A percentile compares a stretch with the other conserved stretches of the same genome.
phyloP scores from a whole-genome alignment of 2,888 invertebrate genomes.

The Dolomedes plantarius region DNA sequence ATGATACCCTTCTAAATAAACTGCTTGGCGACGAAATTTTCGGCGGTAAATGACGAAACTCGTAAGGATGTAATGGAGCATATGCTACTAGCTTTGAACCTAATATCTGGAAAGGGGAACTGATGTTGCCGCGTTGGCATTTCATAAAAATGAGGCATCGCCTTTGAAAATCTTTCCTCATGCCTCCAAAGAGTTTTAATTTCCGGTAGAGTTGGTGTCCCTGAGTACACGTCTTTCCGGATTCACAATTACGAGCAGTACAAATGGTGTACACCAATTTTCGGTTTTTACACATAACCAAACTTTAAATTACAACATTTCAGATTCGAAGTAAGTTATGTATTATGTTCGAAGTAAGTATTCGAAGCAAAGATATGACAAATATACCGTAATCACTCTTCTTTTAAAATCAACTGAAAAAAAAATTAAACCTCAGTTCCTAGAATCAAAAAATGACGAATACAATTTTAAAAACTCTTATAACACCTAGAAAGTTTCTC shows the following conservation, averaged over 20 bases:
- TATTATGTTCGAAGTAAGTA: too few species aligned
- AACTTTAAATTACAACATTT: too few species aligned
- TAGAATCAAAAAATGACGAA: too few species aligned
- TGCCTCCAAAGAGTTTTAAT: conserved; percentile 32
- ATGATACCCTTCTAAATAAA: background rate
- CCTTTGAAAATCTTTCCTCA: conserved; percentile 26
- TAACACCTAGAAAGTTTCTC: too few species aligned
- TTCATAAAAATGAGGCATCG: conserved; percentile 31
- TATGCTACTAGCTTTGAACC: conserved; percentile 31
- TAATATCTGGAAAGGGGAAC: conserved; percentile 29
- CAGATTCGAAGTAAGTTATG: too few species aligned
- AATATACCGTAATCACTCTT: too few species aligned
- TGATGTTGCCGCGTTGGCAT: conserved; percentile 42
- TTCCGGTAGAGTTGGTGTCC: background rate
- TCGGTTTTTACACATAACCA: too few species aligned
- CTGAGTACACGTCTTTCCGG: background rate
- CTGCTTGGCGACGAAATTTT: conserved; percentile 17
- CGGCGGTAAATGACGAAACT: conserved; percentile 23
- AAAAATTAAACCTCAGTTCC: too few species aligned
- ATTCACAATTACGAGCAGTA: background rate
- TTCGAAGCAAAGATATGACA: too few species aligned
- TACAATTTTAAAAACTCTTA: too few species aligned
- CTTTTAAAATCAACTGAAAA: too few species aligned
- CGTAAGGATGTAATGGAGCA: conserved; percentile 35
- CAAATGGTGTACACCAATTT: background rate